These are phyloP conservation scores for Acrocephalus arundinaceus DNA, from an alignment of 2,113 vertebrate species.

Conservation along the genomic window DNA sequence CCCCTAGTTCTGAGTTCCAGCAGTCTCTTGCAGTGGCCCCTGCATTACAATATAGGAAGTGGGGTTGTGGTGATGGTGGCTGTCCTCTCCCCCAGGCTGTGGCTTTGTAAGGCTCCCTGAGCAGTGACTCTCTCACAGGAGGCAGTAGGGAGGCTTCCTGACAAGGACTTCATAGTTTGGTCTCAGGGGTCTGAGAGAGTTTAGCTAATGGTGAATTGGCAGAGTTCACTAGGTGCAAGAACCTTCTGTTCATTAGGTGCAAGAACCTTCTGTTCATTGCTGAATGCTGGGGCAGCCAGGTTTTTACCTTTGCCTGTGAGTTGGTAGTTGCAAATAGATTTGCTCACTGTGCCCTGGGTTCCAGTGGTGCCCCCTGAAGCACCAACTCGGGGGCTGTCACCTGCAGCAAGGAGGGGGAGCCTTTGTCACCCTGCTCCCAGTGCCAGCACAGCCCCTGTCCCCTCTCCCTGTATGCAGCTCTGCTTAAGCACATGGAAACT, in stretches of 20 bases:
- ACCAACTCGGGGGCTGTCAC: fast-evolving
- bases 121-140: neutral
- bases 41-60: fast-evolving
- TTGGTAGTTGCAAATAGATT: neutral
- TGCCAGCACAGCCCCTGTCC: fast-evolving
- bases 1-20: neutral
- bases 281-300: fast-evolving
- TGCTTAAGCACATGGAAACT: neutral
- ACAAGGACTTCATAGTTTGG: neutral
- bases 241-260: neutral
- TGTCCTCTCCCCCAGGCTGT: neutral
- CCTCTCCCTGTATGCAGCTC: fast-evolving
- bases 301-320: fast-evolving
- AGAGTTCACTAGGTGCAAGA: neutral
- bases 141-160: neutral
- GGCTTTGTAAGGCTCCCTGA: neutral
- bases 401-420: neutral
- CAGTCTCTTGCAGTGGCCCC: neutral
- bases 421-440: neutral
- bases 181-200: neutral
- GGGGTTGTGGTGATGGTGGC: neutral
- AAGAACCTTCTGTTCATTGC: neutral
- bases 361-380: neutral
- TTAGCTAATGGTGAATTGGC: neutral
- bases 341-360: neutral